Evolutionary conservation across 1,140 invertebrate species (phyloP).

Genomic region (Probaryconus sp.): DNA sequence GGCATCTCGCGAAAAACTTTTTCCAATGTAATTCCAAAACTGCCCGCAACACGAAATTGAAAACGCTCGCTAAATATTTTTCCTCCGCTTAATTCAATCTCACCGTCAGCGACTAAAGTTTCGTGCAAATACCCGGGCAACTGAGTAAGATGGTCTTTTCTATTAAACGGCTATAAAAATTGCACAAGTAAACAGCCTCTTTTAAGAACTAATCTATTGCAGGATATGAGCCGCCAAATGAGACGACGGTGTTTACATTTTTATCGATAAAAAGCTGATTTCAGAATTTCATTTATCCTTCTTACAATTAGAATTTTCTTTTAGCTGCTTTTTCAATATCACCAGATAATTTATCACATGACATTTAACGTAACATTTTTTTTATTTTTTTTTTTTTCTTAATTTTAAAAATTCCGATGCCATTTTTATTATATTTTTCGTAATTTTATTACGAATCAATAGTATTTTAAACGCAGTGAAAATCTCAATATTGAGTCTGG

Average conservation of each 20-base stretch:
- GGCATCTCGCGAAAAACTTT: slow-evolving; percentile 41
- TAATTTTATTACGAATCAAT: too few relatives aligned
- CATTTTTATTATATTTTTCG: too few relatives aligned
- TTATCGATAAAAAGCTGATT: slow-evolving; percentile 10
- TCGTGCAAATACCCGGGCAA: slow-evolving; percentile 12
- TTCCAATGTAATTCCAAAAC: slow-evolving; percentile 49
- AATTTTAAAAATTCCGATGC: too few relatives aligned
- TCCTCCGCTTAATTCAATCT: slow-evolving; percentile 44
- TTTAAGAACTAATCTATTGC: slow-evolving; percentile 39
- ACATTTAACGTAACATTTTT: too few relatives aligned
- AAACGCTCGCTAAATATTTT: slow-evolving; percentile 41
- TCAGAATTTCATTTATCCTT: slow-evolving; percentile 41
- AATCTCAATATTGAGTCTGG: too few relatives aligned
- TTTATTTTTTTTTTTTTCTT: too few relatives aligned
- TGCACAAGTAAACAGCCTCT: slow-evolving; percentile 24
- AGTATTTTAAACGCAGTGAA: too few relatives aligned
- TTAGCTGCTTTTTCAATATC: too few relatives aligned
- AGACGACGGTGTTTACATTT: slow-evolving; percentile 2
- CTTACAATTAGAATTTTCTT: too few relatives aligned
- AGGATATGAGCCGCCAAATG: slow-evolving; percentile 33
- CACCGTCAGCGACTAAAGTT: slow-evolving; percentile 42
- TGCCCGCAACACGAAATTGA: slow-evolving; percentile 38
- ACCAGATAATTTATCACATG: too few relatives aligned
- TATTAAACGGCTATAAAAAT: slow-evolving; percentile 42
- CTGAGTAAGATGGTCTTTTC: slow-evolving; percentile 15